A percentile compares a stretch with the other conserved stretches of the same genome.
Evolutionary conservation across 1,140 invertebrate species (phyloP).

Genomic region (Trichogramma pretiosum): DNA sequence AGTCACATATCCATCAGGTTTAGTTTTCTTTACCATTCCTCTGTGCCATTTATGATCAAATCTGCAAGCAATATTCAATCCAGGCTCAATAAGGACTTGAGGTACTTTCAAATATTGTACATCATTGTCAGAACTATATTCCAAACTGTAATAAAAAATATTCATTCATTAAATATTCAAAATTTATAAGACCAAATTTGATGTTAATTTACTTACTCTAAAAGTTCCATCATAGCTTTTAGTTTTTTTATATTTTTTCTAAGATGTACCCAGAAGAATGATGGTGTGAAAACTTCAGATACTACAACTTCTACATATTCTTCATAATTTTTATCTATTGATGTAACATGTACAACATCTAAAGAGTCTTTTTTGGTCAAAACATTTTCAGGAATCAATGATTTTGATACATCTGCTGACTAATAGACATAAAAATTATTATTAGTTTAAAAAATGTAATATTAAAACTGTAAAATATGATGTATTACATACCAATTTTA

Average conservation of each 20-base stretch:
- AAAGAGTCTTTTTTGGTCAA: too few relatives aligned
- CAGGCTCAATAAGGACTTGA: slow-evolving; percentile 27
- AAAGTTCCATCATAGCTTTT: slow-evolving; percentile 26
- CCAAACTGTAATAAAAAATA: slow-evolving; percentile 26
- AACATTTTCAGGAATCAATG: too few relatives aligned
- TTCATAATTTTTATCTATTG: too few relatives aligned
- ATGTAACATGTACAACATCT: too few relatives aligned
- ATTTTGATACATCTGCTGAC: slow-evolving; percentile 18
- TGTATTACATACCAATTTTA: slow-evolving; percentile 22
- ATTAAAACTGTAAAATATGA: slow-evolving; percentile 2
- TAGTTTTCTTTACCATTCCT: slow-evolving; percentile 31
- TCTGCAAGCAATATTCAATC: slow-evolving; percentile 34
- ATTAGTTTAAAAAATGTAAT: neutral
- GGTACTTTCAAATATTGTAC: slow-evolving; percentile 22
- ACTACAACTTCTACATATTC: slow-evolving; percentile 21
- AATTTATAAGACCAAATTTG: slow-evolving; percentile 1
- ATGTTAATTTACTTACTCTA: slow-evolving; percentile 27
- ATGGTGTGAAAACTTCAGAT: slow-evolving; percentile 33
- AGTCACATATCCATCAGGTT: slow-evolving; percentile 24
- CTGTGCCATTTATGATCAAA: slow-evolving; percentile 35
- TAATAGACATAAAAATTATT: too few relatives aligned
- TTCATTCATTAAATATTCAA: too few relatives aligned
- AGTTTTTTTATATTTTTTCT: slow-evolving; percentile 21
- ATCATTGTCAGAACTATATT: too few relatives aligned
- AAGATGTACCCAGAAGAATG: slow-evolving; percentile 38